Conservation (phyloP, 2,113 vertebrate genomes). For the Antidorcas marsupialis region DNA sequence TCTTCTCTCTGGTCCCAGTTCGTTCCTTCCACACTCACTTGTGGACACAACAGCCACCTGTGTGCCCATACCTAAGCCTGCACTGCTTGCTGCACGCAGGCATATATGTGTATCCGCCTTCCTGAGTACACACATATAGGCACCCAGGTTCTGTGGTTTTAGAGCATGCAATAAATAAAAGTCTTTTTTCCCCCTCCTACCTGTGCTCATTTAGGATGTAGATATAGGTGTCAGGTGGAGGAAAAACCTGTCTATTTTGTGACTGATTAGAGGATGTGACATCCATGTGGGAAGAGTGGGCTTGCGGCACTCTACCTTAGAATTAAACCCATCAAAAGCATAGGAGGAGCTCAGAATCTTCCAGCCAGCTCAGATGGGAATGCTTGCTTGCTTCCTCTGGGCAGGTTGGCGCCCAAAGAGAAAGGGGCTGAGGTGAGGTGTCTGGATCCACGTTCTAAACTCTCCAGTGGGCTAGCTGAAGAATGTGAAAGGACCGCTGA, state of each 20-base stretch:
- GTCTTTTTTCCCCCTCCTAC: background rate
- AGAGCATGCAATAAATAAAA: background rate
- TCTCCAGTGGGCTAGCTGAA: background rate
- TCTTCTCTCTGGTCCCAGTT: background rate
- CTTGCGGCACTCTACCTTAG: background rate
- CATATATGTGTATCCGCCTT: fast-evolving
- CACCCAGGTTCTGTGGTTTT: background rate
- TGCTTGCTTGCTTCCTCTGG: background rate
- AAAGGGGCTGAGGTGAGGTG: background rate
- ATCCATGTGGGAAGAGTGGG: background rate
- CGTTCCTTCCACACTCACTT: background rate
- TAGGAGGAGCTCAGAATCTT: background rate
- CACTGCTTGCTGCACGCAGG: fast-evolving
- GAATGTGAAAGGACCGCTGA: background rate
- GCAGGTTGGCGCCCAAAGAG: background rate
- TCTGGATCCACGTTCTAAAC: background rate
- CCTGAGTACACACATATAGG: background rate
- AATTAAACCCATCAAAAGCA: background rate
- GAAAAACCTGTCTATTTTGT: background rate
- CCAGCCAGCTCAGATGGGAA: background rate
- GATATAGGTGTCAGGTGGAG: background rate
- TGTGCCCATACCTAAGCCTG: background rate
- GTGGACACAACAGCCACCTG: background rate
- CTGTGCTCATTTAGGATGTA: background rate
- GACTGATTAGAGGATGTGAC: background rate